These are phyloP conservation scores for Lontra canadensis DNA, from an alignment of 2,113 vertebrate species.

Conservation along the genomic window DNA sequence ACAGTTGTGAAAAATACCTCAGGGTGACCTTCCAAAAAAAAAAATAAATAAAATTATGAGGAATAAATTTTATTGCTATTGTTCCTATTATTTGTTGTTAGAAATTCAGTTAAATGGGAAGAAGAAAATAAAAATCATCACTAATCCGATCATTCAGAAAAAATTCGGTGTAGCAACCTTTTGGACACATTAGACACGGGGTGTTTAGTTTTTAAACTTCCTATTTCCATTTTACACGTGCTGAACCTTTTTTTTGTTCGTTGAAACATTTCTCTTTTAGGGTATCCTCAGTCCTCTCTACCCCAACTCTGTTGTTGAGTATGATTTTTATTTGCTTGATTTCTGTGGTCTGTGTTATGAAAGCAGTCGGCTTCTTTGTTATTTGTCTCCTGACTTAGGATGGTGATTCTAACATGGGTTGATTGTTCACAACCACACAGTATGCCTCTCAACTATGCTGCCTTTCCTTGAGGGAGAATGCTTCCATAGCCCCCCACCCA, in stretches of 20 bases:
- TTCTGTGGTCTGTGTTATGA: not conserved
- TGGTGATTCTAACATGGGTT: not conserved
- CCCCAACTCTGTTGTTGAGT: not conserved
- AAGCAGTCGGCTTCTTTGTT: not conserved
- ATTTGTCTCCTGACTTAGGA: not conserved
- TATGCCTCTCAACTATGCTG: not conserved
- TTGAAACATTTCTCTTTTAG: not conserved
- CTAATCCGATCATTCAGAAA: not conserved
- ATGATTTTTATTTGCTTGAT: not conserved
- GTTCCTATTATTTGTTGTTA: not conserved
- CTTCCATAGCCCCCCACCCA: not conserved
- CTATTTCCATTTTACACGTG: not conserved
- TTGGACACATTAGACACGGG: not conserved
- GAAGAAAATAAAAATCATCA: conserved; percentile 35
- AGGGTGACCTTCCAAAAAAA: not conserved
- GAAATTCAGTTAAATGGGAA: not conserved
- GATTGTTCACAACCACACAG: not conserved
- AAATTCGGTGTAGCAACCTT: not conserved
- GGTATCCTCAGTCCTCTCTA: not conserved
- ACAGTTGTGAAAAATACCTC: not conserved
- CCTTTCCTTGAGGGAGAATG: too few species aligned
- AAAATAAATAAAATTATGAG: not conserved
- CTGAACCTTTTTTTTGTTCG: not conserved
- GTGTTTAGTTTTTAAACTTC: not conserved
- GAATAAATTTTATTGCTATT: not conserved